These are phyloP conservation scores for Myrmecobius fasciatus DNA, from an alignment of 2,113 vertebrate species.

Conservation along the genomic window DNA sequence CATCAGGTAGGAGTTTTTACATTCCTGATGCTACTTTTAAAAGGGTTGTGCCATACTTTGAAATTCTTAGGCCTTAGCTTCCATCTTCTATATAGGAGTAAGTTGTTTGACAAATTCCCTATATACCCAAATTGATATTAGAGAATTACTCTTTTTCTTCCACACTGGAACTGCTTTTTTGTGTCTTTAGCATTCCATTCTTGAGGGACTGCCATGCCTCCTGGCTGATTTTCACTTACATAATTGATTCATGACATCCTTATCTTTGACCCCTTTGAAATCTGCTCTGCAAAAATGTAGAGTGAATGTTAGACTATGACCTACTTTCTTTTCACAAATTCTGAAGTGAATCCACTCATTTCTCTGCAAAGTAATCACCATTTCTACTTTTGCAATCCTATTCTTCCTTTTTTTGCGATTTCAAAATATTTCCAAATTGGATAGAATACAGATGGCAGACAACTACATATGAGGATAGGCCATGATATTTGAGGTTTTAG, in stretches of 20 bases:
- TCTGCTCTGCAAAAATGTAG: neutral
- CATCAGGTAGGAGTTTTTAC: neutral
- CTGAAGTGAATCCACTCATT: neutral
- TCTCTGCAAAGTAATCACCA: neutral
- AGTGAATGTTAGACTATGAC: neutral
- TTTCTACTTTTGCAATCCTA: neutral
- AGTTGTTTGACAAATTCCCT: neutral
- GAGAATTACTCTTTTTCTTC: neutral
- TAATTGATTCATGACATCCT: neutral
- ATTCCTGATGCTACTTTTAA: neutral
- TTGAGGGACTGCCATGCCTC: neutral
- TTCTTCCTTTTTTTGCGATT: neutral
- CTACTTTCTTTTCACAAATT: neutral
- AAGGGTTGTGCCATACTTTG: neutral
- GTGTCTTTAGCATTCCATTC: neutral
- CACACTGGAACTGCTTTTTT: neutral
- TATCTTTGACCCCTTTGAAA: neutral
- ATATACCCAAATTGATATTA: neutral
- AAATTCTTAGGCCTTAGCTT: neutral
- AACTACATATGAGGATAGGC: neutral
- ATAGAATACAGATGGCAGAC: neutral
- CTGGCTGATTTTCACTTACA: neutral
- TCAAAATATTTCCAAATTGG: neutral
- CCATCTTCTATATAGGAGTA: neutral
- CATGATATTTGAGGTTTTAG: neutral